Conservation (phyloP, 2,888 invertebrate genomes). For the Cheilosia soror region DNA sequence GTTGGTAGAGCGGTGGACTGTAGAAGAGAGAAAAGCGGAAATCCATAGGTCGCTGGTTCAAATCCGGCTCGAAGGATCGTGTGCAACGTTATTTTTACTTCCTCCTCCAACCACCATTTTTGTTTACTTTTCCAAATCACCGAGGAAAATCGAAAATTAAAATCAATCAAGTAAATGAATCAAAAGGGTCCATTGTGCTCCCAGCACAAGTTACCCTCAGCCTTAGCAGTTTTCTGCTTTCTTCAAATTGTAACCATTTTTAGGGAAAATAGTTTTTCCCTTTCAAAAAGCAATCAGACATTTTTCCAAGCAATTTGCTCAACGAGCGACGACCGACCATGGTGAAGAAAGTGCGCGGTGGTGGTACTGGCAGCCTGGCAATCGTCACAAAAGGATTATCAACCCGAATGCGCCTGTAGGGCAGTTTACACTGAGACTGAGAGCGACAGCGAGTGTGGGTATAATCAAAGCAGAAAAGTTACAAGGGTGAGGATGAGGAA, state of each 20-base stretch:
- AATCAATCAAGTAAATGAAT: conserved; percentile 49
- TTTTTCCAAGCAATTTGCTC: conserved; percentile 74
- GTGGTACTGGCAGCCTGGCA: conserved; percentile 18
- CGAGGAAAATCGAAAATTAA: conserved; percentile 43
- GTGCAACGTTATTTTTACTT: conserved; percentile 25
- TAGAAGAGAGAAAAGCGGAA: conserved; percentile 32
- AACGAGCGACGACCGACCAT: conserved; percentile 24
- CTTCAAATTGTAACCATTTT: conserved; percentile 25
- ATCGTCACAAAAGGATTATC: conserved; percentile 72
- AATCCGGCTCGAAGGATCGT: conserved; percentile 75
- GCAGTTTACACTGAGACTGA: conserved; percentile 34
- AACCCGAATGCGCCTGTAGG: conserved; percentile 53
- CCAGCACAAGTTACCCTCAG: conserved; percentile 21
- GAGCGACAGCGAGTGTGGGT: conserved; percentile 25
- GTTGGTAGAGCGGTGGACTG: conserved; percentile 74
- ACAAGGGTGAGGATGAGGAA: conserved; percentile 13
- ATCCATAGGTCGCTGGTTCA: conserved; percentile 72
- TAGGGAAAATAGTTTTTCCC: conserved; percentile 52
- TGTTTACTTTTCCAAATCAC: conserved; percentile 31
- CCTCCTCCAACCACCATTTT: background rate
- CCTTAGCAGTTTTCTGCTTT: conserved; percentile 16
- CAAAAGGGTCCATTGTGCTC: conserved; percentile 43
- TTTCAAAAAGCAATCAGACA: conserved; percentile 45
- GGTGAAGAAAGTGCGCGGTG: conserved; percentile 25
- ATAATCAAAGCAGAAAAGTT: conserved; percentile 32